Percentiles rank a stretch among this genome's conserved stretches.
phyloP scores from a whole-genome alignment of 2,113 vertebrate species.

The Proteles cristata region DNA sequence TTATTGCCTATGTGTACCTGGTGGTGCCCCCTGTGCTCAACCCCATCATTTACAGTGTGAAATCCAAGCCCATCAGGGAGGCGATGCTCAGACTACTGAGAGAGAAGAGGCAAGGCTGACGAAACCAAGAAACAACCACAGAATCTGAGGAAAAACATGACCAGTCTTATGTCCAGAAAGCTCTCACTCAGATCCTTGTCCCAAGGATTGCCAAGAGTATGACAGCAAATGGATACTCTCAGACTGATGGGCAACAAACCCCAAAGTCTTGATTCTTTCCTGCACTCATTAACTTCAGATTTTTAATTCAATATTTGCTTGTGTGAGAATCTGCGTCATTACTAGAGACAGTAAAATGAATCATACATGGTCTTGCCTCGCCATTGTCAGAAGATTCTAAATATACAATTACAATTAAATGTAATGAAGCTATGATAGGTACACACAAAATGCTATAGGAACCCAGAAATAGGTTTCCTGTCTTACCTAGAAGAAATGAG shows the following conservation, averaged over 20 bases:
- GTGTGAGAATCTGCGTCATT: neutral
- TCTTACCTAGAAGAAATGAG: neutral
- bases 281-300: neutral
- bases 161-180: neutral
- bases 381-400: neutral
- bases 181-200: neutral
- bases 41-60: constrained; percentile 85
- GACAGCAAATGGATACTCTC: neutral
- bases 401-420: neutral
- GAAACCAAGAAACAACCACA: neutral
- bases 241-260: neutral
- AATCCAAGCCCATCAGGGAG: constrained; percentile 81
- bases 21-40: constrained; percentile 84
- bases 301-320: neutral
- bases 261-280: neutral
- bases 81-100: constrained; percentile 75
- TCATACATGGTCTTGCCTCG: neutral
- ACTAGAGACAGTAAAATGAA: neutral
- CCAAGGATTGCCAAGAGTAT: neutral
- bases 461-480: neutral
- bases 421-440: neutral
- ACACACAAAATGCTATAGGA: neutral
- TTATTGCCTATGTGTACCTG: constrained; percentile 84
- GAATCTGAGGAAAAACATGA: neutral
- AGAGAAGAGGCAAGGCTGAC: neutral